A percentile compares a stretch with the other conserved stretches of the same genome.
Conservation (phyloP, 2,113 vertebrate genomes). For the Chiloscyllium plagiosum region DNA sequence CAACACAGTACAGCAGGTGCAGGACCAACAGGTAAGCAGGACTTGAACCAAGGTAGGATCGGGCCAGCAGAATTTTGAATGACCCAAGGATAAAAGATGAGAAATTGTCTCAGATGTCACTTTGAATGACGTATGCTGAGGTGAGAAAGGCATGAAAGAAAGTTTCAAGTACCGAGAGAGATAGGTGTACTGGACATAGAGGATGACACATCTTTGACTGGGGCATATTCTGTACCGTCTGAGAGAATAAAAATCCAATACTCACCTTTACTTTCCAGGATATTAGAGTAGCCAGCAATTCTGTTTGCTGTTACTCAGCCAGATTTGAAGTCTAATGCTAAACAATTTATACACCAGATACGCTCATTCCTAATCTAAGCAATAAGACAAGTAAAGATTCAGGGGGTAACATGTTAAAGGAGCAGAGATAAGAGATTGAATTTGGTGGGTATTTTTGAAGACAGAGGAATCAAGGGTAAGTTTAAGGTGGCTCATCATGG, state of each 20-base stretch:
- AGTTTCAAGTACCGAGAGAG: not conserved
- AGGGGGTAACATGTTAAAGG: not conserved
- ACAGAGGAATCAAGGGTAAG: not conserved
- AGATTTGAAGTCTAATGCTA: not conserved
- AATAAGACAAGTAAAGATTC: not conserved
- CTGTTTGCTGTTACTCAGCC: not conserved
- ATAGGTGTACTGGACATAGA: not conserved
- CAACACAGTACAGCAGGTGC: not conserved
- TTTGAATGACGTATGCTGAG: not conserved
- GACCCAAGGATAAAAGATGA: not conserved
- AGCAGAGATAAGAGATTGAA: not conserved
- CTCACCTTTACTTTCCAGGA: not conserved
- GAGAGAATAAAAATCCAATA: not conserved
- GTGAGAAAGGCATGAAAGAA: not conserved
- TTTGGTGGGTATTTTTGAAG: not conserved
- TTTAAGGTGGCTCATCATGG: not conserved
- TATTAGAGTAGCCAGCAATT: not conserved
- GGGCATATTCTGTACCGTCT: not conserved
- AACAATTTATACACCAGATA: not conserved
- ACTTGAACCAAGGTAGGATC: not conserved
- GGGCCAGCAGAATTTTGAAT: not conserved
- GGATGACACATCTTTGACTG: not conserved
- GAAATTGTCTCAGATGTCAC: not conserved
- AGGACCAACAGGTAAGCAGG: not conserved
- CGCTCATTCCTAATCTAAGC: not conserved